A percentile compares a stretch with the other conserved stretches of the same genome.
phyloP scores from a whole-genome alignment of 1,140 invertebrate species.

The Drosophila virilis region DNA sequence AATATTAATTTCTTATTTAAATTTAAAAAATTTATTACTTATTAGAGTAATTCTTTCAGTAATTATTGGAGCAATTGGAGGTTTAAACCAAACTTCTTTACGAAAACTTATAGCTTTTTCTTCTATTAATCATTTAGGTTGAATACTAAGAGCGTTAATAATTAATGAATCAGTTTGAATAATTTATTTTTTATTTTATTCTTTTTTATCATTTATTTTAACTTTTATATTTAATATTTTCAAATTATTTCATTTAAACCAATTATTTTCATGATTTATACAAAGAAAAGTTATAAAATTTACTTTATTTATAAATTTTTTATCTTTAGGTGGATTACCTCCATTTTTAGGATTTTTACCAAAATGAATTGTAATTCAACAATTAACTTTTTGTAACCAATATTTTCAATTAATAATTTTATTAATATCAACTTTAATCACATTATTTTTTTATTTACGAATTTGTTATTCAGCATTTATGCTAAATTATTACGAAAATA shows the following conservation, averaged over 20 bases:
- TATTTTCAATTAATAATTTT: constrained; percentile 81
- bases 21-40: constrained; percentile 63
- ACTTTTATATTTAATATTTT: constrained; percentile 83
- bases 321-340: constrained; percentile 85
- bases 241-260: constrained; percentile 84
- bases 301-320: constrained; percentile 84
- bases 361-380: constrained; percentile 85
- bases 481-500: no score
- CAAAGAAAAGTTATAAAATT: constrained; percentile 84
- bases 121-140: constrained; percentile 86
- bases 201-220: constrained; percentile 80
- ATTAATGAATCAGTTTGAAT: constrained; percentile 84
- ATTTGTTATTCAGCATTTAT: no score
- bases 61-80: constrained; percentile 79
- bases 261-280: constrained; percentile 82
- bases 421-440: constrained; percentile 48
- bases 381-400: constrained; percentile 82
- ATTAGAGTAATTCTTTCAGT: constrained; percentile 83
- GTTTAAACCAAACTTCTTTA: constrained; percentile 85
- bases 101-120: constrained; percentile 85
- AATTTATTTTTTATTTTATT: constrained; percentile 84
- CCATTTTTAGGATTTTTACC: constrained; percentile 86
- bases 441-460: no score
- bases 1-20: constrained; percentile 83
- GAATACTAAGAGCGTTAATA: constrained; percentile 84